These are phyloP conservation scores for Coccyzus lansbergi DNA, from an alignment of 2,797 vertebrate genomes.

Conservation along the genomic window DNA sequence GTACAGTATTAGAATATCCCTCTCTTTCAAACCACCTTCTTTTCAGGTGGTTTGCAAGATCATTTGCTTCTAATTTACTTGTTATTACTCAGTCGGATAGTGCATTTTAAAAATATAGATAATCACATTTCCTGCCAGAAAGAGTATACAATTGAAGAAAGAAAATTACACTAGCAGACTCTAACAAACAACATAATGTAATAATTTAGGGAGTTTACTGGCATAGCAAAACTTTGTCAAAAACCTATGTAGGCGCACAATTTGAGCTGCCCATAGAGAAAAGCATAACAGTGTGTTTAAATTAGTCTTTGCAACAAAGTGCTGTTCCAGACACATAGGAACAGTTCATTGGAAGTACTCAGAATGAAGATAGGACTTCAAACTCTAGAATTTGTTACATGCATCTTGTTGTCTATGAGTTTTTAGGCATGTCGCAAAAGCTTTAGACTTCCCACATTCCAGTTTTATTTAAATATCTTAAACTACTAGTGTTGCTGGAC, in stretches of 20 bases:
- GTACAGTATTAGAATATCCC: neutral
- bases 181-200: neutral
- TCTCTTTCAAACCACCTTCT: neutral
- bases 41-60: neutral
- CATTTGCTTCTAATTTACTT: conserved; percentile 11
- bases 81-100: neutral
- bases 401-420: neutral
- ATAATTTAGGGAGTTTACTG: neutral
- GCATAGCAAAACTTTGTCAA: neutral
- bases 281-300: neutral
- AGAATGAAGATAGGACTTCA: neutral
- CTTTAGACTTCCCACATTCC: no score
- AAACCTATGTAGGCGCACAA: neutral
- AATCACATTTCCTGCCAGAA: neutral
- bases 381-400: neutral
- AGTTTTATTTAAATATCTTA: neutral
- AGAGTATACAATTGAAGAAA: neutral
- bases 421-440: neutral
- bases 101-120: neutral
- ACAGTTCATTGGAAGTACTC: neutral
- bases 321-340: neutral
- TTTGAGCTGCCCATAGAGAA: neutral
- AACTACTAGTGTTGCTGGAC: neutral
- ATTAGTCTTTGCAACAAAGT: neutral
- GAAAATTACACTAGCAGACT: neutral